Evolutionary conservation across 92 coral and sea anemone genomes (phyloP).

Genomic region (Plumapathes pennacea): DNA sequence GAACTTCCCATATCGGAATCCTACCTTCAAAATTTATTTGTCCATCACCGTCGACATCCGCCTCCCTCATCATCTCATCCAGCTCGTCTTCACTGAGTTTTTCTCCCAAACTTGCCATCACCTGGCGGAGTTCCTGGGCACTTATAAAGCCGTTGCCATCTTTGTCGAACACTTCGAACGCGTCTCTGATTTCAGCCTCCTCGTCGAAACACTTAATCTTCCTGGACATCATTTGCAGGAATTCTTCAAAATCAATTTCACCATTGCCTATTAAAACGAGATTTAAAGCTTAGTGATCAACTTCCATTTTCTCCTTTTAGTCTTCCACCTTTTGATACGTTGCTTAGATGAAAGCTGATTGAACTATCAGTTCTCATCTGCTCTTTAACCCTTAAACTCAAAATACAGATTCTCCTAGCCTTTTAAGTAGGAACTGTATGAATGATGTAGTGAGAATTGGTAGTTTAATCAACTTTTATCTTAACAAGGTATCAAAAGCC

Average conservation of each 20-base stretch:
- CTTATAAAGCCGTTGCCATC: constrained; percentile 78
- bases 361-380: too few species aligned
- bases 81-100: constrained; percentile 87
- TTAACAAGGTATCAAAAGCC: too few species aligned
- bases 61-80: constrained; percentile 91
- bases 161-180: constrained; percentile 86
- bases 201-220: constrained; percentile 69
- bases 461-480: too few species aligned
- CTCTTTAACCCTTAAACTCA: too few species aligned
- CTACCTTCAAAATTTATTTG: constrained; percentile 79
- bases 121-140: constrained; percentile 75
- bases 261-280: constrained; percentile 64
- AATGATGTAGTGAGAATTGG: too few species aligned
- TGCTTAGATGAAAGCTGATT: too few species aligned
- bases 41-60: constrained; percentile 89
- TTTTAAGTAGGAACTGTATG: too few species aligned
- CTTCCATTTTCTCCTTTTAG: too few species aligned
- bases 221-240: constrained; percentile 84
- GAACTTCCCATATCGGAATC: too few species aligned
- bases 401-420: too few species aligned
- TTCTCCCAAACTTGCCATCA: constrained; percentile 84
- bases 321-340: too few species aligned
- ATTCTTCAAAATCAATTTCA: constrained; percentile 87
- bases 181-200: constrained; percentile 84
- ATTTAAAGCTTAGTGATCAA: background rate